Conservation (phyloP, 1,140 invertebrate species). For the Triops longicaudatus region DNA sequence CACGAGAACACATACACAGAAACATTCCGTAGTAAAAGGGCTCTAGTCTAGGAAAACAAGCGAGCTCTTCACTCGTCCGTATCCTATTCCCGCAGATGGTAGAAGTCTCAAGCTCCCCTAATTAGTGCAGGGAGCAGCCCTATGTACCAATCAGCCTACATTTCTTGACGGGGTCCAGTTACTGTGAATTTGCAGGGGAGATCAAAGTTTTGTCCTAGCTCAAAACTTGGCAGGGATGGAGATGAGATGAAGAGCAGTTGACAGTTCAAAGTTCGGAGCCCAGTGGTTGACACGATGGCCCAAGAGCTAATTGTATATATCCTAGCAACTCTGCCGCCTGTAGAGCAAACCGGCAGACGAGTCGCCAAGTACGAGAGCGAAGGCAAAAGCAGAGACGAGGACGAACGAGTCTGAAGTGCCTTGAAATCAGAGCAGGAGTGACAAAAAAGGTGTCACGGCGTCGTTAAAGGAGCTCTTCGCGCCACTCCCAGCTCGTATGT, state of each 20-base stretch:
- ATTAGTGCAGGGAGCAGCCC: background rate
- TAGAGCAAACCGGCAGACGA: background rate
- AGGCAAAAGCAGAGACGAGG: background rate
- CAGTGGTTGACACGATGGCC: background rate
- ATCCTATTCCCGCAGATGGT: background rate
- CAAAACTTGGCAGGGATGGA: background rate
- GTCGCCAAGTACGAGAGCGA: background rate
- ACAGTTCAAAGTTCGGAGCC: background rate
- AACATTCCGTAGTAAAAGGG: background rate
- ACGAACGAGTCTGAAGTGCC: background rate
- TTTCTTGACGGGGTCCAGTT: background rate
- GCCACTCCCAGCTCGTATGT: background rate
- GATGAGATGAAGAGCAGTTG: background rate
- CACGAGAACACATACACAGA: background rate
- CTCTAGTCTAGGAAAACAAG: background rate
- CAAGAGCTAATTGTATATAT: background rate
- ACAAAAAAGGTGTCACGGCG: slow-evolving; percentile 8
- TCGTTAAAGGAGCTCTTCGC: background rate
- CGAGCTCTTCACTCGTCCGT: background rate
- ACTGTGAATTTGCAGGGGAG: background rate
- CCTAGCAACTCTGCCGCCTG: background rate
- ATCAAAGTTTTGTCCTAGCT: background rate
- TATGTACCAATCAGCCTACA: background rate
- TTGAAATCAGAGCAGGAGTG: background rate
- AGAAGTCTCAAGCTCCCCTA: background rate